phyloP scores from a whole-genome alignment of 2,797 vertebrate species.

The Otolemur crassicaudatus region DNA sequence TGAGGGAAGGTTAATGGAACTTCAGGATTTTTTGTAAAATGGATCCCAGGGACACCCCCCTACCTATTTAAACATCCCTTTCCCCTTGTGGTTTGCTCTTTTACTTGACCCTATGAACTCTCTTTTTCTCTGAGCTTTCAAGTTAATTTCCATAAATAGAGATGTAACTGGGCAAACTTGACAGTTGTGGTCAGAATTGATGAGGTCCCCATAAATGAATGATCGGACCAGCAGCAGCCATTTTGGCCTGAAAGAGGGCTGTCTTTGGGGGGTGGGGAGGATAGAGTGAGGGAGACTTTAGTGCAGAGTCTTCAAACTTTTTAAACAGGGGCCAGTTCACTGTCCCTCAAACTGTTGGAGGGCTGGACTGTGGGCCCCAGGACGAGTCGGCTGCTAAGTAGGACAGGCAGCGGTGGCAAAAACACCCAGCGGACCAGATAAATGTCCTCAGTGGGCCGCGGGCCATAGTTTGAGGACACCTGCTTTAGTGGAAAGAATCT shows the following conservation, averaged over 20 bases:
- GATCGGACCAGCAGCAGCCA: background rate
- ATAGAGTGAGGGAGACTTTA: background rate
- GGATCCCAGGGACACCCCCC: background rate
- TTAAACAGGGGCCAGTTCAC: too few species aligned
- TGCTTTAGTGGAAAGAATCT: background rate
- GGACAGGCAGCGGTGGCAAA: too few species aligned
- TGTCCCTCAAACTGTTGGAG: too few species aligned
- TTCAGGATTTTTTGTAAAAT: constrained; percentile 3
- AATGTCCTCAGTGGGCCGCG: too few species aligned
- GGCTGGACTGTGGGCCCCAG: too few species aligned
- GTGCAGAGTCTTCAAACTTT: background rate
- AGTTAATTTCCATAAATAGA: constrained; percentile 27
- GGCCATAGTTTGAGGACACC: too few species aligned
- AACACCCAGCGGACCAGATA: too few species aligned
- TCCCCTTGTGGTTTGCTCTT: background rate
- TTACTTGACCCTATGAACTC: background rate
- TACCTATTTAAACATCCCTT: background rate
- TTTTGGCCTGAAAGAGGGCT: constrained; percentile 33
- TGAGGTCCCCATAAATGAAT: background rate
- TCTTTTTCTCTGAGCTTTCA: constrained; percentile 9
- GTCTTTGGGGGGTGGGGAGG: background rate
- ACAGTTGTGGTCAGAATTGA: background rate
- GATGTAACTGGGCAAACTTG: background rate
- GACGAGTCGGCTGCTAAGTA: too few species aligned
- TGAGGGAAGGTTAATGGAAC: background rate